Evolutionary conservation across 2,797 vertebrate genomes (phyloP).

Genomic region (Enteromius treurensis): DNA sequence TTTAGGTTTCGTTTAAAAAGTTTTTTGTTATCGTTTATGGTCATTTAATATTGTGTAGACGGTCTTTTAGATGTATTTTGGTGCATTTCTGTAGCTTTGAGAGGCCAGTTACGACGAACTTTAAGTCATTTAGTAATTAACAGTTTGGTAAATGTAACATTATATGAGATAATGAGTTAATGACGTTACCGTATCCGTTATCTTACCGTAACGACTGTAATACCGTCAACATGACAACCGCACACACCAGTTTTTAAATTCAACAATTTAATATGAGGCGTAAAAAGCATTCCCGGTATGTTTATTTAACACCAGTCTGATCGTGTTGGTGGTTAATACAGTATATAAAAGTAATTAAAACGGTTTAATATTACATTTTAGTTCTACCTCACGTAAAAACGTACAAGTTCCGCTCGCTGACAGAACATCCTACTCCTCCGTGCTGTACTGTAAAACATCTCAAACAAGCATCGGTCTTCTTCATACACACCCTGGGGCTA

Average conservation of each 20-base stretch:
- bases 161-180: neutral
- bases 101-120: too few relatives aligned
- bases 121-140: neutral
- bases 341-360: conserved; percentile 18
- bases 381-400: conserved; percentile 7
- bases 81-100: neutral
- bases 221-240: neutral
- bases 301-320: neutral
- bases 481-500: neutral
- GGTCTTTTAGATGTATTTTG: neutral
- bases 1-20: neutral
- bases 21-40: neutral
- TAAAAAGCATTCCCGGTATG: neutral
- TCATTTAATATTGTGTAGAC: neutral
- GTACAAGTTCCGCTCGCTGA: conserved; percentile 22
- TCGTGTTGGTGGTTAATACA: neutral
- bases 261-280: neutral
- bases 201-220: neutral
- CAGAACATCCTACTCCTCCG: neutral
- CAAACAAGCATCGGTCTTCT: conserved; percentile 1
- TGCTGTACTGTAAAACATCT: neutral
- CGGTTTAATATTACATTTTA: neutral
- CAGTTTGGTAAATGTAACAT: neutral
- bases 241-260: neutral
- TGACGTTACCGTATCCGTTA: neutral